Percentiles rank a stretch among this genome's conserved stretches.
These are phyloP conservation scores for Nomada fabriciana DNA, from an alignment of 2,888 invertebrate species.

Conservation along the genomic window DNA sequence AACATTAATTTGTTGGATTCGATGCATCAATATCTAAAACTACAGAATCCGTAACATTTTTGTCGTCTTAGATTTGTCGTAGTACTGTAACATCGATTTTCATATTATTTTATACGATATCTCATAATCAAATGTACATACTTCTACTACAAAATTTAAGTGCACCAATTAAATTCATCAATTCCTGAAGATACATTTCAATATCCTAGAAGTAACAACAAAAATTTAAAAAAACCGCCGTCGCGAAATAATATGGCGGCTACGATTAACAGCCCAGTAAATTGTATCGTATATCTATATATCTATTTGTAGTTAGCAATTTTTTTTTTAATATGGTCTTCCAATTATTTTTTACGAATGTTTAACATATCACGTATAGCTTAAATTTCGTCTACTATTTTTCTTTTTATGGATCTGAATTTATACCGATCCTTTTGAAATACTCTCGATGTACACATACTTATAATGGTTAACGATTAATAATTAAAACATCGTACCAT, in stretches of 20 bases:
- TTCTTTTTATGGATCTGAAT: constrained; percentile 4
- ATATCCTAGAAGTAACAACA: background rate
- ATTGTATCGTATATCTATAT: constrained; percentile 16
- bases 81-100: background rate
- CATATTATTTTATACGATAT: background rate
- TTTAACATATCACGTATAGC: background rate
- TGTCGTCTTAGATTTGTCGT: background rate
- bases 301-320: constrained; percentile 2
- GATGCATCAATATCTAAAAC: background rate
- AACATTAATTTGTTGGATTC: background rate
- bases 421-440: background rate
- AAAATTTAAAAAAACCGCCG: constrained; percentile 7
- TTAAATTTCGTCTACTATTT: background rate
- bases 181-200: background rate
- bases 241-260: constrained; percentile 33
- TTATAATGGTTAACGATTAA: constrained; percentile 27
- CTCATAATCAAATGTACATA: background rate
- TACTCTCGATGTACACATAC: background rate
- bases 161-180: background rate
- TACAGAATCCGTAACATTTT: background rate
- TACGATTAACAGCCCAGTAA: constrained; percentile 24
- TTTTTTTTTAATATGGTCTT: constrained; percentile 4
- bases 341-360: constrained; percentile 4
- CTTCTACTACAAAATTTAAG: constrained; percentile 1
- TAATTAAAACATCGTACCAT: constrained; percentile 24